Percentiles rank a stretch among this genome's conserved stretches.
Conservation (phyloP, 2,888 invertebrate genomes). For the Micropterix aruncella region DNA sequence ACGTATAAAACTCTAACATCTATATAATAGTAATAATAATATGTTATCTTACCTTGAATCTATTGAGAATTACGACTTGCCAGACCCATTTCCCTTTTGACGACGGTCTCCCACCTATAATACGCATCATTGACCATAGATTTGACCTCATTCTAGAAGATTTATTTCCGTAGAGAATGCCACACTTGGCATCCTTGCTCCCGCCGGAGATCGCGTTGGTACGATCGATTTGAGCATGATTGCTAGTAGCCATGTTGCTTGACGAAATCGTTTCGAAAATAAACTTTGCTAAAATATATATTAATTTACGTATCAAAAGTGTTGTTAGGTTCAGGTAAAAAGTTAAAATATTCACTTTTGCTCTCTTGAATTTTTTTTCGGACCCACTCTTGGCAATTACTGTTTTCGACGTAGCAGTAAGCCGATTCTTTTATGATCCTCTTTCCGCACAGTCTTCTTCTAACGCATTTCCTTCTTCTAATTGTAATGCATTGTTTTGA, state of each 20-base stretch:
- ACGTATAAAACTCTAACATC: neutral
- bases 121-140: constrained; percentile 52
- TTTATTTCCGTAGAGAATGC: constrained; percentile 5
- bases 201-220: neutral
- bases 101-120: constrained; percentile 76
- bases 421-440: constrained; percentile 71
- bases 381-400: constrained; percentile 65
- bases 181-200: constrained; percentile 4
- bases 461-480: constrained; percentile 63
- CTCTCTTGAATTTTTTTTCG: constrained; percentile 22
- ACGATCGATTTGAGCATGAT: neutral
- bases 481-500: constrained; percentile 66
- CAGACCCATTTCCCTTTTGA: constrained; percentile 83
- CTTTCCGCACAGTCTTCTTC: constrained; percentile 58
- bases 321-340: neutral
- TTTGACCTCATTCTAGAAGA: constrained; percentile 14
- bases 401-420: constrained; percentile 71
- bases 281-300: neutral
- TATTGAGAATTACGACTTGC: constrained; percentile 85
- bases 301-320: too few relatives aligned
- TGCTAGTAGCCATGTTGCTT: neutral
- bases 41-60: constrained; percentile 57
- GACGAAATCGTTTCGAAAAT: neutral
- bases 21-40: too few relatives aligned
- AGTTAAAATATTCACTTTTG: constrained; percentile 5